A percentile compares a stretch with the other conserved stretches of the same genome.
phyloP scores from a whole-genome alignment of 1,140 invertebrate genomes.

The Drosophila orena region DNA sequence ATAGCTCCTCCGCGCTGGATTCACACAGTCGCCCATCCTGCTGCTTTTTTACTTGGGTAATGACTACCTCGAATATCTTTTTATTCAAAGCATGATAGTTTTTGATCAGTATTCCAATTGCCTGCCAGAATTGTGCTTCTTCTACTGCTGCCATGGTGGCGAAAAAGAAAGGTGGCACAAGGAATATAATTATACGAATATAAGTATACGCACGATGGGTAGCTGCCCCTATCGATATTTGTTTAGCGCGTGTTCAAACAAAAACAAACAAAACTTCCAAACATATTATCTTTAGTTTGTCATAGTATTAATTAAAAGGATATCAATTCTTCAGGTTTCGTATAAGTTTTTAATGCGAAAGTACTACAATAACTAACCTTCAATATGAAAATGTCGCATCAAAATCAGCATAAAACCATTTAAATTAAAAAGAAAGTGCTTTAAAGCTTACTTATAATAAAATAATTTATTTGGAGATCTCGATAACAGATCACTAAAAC shows the following conservation, averaged over 20 bases:
- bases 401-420: too few species aligned
- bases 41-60: slow-evolving; percentile 49
- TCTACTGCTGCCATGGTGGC: slow-evolving; percentile 42
- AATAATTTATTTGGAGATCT: not conserved
- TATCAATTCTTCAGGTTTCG: too few species aligned
- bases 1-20: slow-evolving; percentile 50
- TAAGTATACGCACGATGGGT: not conserved
- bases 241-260: too few species aligned
- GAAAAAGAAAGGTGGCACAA: not conserved
- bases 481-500: not conserved
- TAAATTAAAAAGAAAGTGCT: too few species aligned
- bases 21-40: slow-evolving; percentile 24
- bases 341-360: too few species aligned
- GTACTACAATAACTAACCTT: too few species aligned
- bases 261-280: too few species aligned
- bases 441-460: too few species aligned
- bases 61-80: slow-evolving; percentile 71
- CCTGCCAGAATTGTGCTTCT: slow-evolving; percentile 71
- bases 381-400: too few species aligned
- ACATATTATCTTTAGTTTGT: too few species aligned
- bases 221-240: slow-evolving; percentile 6
- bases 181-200: not conserved
- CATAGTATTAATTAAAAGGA: not conserved
- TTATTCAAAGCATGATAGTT: slow-evolving; percentile 80
- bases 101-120: slow-evolving; percentile 66